A percentile compares a stretch with the other conserved stretches of the same genome.
Conservation (phyloP, 2,113 vertebrate species). For the Astur gentilis region DNA sequence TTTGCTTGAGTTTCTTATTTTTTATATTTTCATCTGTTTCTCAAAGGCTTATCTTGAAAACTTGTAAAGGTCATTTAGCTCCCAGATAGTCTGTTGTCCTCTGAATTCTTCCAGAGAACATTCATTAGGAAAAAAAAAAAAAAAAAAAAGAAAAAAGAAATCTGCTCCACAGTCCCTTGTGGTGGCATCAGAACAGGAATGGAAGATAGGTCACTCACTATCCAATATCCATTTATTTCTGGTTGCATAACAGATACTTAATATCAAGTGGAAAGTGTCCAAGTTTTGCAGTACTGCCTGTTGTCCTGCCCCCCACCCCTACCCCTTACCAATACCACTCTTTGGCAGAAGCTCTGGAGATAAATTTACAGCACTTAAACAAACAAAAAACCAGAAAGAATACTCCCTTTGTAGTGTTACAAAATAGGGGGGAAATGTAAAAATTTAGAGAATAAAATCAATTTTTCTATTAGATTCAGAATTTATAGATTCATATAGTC, state of each 20-base stretch:
- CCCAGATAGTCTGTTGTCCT: not conserved
- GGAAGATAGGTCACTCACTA: not conserved
- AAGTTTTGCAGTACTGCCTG: not conserved
- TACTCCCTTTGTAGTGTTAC: not conserved
- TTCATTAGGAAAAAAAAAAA: not conserved
- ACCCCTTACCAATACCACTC: not conserved
- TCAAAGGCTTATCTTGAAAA: not conserved
- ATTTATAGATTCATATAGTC: not conserved
- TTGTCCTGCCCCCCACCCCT: not conserved
- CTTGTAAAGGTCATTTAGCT: not conserved
- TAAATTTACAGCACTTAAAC: not conserved
- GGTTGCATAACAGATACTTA: not conserved
- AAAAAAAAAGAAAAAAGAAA: fast-evolving
- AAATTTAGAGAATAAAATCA: not conserved
- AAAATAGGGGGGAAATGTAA: not conserved
- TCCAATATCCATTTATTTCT: not conserved
- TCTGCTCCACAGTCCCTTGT: not conserved
- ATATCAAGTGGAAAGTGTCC: not conserved
- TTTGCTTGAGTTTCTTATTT: not conserved
- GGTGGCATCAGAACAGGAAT: not conserved
- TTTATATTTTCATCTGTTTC: not conserved
- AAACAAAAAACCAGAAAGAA: not conserved
- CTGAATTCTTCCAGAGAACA: not conserved
- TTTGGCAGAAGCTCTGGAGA: not conserved
- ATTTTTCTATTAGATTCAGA: not conserved